Base-by-base conservation (phyloP, 1,140 invertebrate genomes). In the Parapsyche elsis region DNA sequence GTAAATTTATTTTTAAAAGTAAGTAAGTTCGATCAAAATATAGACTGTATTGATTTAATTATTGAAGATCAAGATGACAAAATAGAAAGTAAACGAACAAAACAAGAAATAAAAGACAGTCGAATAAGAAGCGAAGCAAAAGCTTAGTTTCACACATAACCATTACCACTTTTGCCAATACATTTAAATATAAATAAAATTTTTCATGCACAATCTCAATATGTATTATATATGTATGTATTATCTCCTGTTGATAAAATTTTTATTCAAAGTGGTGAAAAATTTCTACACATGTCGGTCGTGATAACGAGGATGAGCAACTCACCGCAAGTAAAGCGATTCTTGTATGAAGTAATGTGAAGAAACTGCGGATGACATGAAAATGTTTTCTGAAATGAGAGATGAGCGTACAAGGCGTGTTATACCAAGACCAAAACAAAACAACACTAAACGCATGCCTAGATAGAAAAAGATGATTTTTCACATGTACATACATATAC, bases 381-480 rank as follows among this genome's bases (percentile, higher is more conserved):
- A 77, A 59, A 77, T 77, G 75, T 77, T 38, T 73, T 77, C 75
- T 77, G 75, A 59, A 77, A 64, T 77, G 75, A 75, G 23, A 75
- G 46, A 75, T 59, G 73, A 38, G 44, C 49, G 75, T 77, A 59
- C 38, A 64, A 30, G 57, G 75, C 46, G 30, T 5, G 19, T 64
- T 21, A 53, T 19, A 67, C 16, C 24, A 19, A 26, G 24, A 24
- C 46, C 73, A 67, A 67, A 23, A 67, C 23, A 19, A 67, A 5
- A 67, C n/a, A n/a, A n/a, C 26, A 26, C 64, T 38, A 38, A 67
- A 67, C 10, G 23, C 21, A 67, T 26, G 64, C 64, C 23, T 21
- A 12, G 1, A 67, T 12, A 67, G 24, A 30, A 26, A 5, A 30
- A 12, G 49, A 67, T 67, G 23, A 26, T 23, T 26, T n/a, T n/a